Conservation (phyloP, 1,140 invertebrate genomes). For the Drosophila tani region DNA sequence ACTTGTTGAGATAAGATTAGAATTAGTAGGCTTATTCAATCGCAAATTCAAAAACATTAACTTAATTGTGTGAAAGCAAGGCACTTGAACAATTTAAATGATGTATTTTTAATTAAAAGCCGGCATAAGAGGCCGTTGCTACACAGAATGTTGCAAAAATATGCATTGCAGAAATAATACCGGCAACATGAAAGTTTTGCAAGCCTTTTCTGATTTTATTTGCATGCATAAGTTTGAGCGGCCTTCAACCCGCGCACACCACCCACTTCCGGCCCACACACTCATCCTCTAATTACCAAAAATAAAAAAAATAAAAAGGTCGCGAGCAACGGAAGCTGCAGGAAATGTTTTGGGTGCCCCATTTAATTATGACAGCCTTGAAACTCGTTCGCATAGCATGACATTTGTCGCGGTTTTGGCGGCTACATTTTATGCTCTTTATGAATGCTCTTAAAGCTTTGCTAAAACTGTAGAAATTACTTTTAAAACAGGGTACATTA, state of each 20-base stretch:
- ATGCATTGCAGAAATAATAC: slow-evolving; percentile 1
- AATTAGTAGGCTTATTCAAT: background rate
- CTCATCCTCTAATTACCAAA: slow-evolving; percentile 49
- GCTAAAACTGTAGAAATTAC: background rate
- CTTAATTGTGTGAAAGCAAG: background rate
- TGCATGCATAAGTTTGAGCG: background rate
- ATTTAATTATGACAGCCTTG: slow-evolving; percentile 48
- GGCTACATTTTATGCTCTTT: slow-evolving; percentile 13
- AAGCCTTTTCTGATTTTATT: slow-evolving; percentile 20
- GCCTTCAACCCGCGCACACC: slow-evolving; percentile 1
- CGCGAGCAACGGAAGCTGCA: slow-evolving; percentile 9
- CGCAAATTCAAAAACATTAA: background rate
- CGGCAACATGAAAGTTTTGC: slow-evolving; percentile 9
- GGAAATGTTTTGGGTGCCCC: slow-evolving; percentile 16
- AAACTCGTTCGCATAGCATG: slow-evolving; percentile 35
- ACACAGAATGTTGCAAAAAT: background rate
- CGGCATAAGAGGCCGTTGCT: background rate
- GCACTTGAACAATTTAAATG: slow-evolving; percentile 10
- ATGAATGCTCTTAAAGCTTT: background rate
- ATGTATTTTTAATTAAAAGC: slow-evolving; percentile 23
- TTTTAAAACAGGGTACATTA: background rate
- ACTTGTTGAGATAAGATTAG: slow-evolving; percentile 7
- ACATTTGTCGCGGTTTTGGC: slow-evolving; percentile 41
- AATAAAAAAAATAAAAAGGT: slow-evolving; percentile 7
- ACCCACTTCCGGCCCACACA: slow-evolving; percentile 37